Evolutionary conservation across 1,140 invertebrate genomes (phyloP).

Genomic region (Nixonia krombeini): DNA sequence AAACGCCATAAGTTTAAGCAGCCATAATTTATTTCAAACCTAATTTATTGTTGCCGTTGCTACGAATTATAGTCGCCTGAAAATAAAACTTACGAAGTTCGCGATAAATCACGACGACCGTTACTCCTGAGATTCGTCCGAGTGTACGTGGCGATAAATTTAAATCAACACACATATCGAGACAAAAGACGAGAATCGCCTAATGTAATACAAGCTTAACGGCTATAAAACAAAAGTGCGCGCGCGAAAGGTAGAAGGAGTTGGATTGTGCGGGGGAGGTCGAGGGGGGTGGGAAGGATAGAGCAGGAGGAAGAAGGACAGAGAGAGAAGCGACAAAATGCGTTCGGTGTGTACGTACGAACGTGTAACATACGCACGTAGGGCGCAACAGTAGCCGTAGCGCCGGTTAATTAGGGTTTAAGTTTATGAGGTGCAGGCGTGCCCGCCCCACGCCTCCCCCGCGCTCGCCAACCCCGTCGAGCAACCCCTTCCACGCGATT

Average conservation of each 20-base stretch:
- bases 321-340: conserved; percentile 59
- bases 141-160: conserved; percentile 25
- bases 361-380: conserved; percentile 68
- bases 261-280: too few relatives aligned
- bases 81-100: too few relatives aligned
- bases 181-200: conserved; percentile 31
- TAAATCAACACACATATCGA: conserved; percentile 28
- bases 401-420: conserved; percentile 73
- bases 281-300: too few relatives aligned
- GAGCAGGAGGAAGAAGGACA: conserved; percentile 32
- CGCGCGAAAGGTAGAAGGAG: too few relatives aligned
- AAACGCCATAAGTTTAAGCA: too few relatives aligned
- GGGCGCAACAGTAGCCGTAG: conserved; percentile 70
- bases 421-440: conserved; percentile 73
- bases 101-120: too few relatives aligned
- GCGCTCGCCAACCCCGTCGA: conserved; percentile 42
- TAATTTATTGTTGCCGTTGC: too few relatives aligned
- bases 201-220: conserved; percentile 34
- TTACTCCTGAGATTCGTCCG: conserved; percentile 20
- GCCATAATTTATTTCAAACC: too few relatives aligned
- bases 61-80: too few relatives aligned
- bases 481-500: conserved; percentile 37
- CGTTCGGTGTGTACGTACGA: conserved; percentile 64
- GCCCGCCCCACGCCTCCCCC: conserved; percentile 55
- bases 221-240: conserved; percentile 42